These are phyloP conservation scores for Lutjanus argentimaculatus DNA, from an alignment of 2,797 vertebrate species.

Conservation along the genomic window DNA sequence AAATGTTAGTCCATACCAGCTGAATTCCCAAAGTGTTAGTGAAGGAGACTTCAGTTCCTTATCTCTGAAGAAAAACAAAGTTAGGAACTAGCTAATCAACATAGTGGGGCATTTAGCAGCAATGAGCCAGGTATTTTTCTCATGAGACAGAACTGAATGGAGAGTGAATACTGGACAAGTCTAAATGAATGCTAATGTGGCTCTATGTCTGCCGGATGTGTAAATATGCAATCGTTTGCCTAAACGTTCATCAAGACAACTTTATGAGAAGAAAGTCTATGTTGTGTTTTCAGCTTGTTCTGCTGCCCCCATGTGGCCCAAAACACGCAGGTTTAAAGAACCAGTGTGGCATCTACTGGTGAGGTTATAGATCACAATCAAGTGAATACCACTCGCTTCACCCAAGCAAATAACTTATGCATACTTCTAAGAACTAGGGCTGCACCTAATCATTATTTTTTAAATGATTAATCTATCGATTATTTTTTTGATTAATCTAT, in stretches of 20 bases:
- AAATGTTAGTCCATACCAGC: slow-evolving; percentile 10
- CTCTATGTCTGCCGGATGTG: not conserved
- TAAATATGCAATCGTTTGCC: not conserved
- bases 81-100: not conserved
- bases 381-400: no score
- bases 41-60: not conserved
- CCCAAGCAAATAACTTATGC: no score
- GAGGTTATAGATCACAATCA: no score
- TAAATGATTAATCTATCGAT: no score
- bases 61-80: slow-evolving; percentile 7
- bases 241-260: not conserved
- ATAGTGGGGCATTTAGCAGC: not conserved
- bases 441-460: no score
- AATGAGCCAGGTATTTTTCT: not conserved
- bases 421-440: no score
- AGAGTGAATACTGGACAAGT: not conserved
- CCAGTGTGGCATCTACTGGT: no score
- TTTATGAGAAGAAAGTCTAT: not conserved
- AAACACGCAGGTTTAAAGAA: no score
- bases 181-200: not conserved
- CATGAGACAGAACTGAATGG: not conserved
- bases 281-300: not conserved
- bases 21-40: not conserved
- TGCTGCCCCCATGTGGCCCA: not conserved
- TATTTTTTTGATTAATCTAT: no score